Base-by-base conservation (phyloP, 1,140 invertebrate species). In the Drosophila pseudoobscura region DNA sequence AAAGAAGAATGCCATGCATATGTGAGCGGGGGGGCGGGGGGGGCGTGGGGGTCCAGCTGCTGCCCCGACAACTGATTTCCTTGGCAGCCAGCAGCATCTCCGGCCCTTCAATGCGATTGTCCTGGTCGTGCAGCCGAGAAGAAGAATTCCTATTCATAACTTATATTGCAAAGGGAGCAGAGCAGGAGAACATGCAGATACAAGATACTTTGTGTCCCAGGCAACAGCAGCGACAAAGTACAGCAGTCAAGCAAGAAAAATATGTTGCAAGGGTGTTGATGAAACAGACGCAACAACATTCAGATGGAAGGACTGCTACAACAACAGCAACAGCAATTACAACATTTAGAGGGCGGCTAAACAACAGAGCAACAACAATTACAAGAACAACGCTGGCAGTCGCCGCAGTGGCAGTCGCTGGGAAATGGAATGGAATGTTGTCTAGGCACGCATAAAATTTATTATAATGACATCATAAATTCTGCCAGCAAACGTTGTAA, bases 391-490 rank as follows among this genome's bases (percentile, higher is more conserved):
- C 59, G 73, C 61, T 65, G 17, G 57, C 57, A 29, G 51, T 50
- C 65, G 60, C 80, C 75, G 35, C 35, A 39, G 11, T 39, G 35
- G 35, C 35, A 69, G 69, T 71, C 74, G 52, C 43, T 50, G 55
- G 59, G 57, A 31, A 13, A 13, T 39, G 35, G 35, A 76, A 62
- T 74, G 73, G 35, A 76, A 64, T 74, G 73, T 66, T 79, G 68
- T 77, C 72, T 70, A 88, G 75, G 83, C 79, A 89, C 77, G 78
- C 84, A 82, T 88, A 82, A 82, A 72, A 88, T 82, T 65, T 82
- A 78, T 82, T 87, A 82, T 85, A 88, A 87, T 88, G 83, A 88
- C 84, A 79, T 88, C 83, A 88, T 88, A 89, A 88, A 83, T 88
- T 88, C 68, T 39, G 56, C 46, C 61, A 50, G 49, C 61, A 82